A percentile compares a stretch with the other conserved stretches of the same genome.
Conservation (phyloP, 2,888 invertebrate species). For the Platypus cylindrus region DNA sequence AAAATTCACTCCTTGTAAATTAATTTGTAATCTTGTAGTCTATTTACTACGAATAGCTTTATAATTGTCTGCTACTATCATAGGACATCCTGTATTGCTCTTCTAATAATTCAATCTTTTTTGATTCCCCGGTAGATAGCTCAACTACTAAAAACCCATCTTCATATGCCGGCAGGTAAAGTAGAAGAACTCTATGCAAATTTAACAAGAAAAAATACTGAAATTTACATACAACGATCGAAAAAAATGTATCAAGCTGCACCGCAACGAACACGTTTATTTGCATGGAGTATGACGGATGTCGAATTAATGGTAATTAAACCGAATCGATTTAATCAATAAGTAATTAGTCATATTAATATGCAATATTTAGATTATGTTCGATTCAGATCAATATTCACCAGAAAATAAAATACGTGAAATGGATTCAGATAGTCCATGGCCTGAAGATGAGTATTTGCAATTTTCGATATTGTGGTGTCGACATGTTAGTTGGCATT, state of each 20-base stretch:
- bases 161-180: conserved; percentile 72
- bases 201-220: conserved; percentile 80
- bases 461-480: conserved; percentile 92
- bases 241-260: conserved; percentile 49
- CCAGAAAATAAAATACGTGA: conserved; percentile 33
- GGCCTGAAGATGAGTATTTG: conserved; percentile 74
- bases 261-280: conserved; percentile 60
- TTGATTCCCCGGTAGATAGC: conserved; percentile 37
- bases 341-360: neutral
- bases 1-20: neutral
- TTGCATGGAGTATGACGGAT: conserved; percentile 75
- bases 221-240: conserved; percentile 89
- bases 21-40: neutral
- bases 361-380: conserved; percentile 39
- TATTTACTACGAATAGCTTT: too few species aligned
- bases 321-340: neutral
- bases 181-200: conserved; percentile 82
- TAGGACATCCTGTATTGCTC: too few species aligned
- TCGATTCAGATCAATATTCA: conserved; percentile 46
- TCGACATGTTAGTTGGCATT: conserved; percentile 68
- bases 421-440: conserved; percentile 81
- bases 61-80: too few species aligned
- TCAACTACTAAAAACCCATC: conserved; percentile 68
- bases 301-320: conserved; percentile 45
- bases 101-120: neutral